Evolutionary conservation across 2,797 vertebrate genomes (phyloP), one percentile per base, ranked within the genome.

Genomic region (Adelosebastes latens): DNA sequence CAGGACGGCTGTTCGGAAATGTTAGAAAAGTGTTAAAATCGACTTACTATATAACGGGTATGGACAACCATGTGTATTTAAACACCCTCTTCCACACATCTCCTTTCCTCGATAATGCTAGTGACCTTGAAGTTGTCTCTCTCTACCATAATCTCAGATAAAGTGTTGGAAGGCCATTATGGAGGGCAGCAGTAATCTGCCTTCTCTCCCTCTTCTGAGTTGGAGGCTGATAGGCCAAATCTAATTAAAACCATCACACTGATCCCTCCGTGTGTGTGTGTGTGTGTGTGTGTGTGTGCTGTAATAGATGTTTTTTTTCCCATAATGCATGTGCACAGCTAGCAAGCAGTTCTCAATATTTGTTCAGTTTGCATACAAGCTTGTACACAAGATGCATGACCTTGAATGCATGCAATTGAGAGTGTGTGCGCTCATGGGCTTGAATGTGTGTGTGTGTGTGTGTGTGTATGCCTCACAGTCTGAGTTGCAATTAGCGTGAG

Each of bases 231-330:
- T 83, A 80, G 87, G 75, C 76, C 80, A 90, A 77, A 91, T 91
- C 91, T 89, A 92, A 93, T 93, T 93, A 92, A 90, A 92, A 87
- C 85, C 75, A 81, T 83, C 84, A 71, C 78, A 87, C 79, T 86
- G 81, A 87, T 88, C 84, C 77, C 5, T 70, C 1, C 27, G 2
- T 69, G 22, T 61, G 32, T 74, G 69, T 77, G 16, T 60, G 7
- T 49, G 56, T 62, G 67, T 49, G 52, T 53, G n/a, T 53, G 18
- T 58, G 25, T 59, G 20, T 71, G 42, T 25, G 7, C 16, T 31
- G 36, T 16, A 65, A 66, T 18, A 42, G 32, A 49, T 29, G 42
- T 63, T 75, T 71, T 79, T 49, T 74, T 71, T 31, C 29, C 16
- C 8, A 53, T 22, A 24, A 60, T 68, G 9, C 72, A 60, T 61